Conservation (phyloP, 2,797 vertebrate genomes). For the Coregonus suidteri region DNA sequence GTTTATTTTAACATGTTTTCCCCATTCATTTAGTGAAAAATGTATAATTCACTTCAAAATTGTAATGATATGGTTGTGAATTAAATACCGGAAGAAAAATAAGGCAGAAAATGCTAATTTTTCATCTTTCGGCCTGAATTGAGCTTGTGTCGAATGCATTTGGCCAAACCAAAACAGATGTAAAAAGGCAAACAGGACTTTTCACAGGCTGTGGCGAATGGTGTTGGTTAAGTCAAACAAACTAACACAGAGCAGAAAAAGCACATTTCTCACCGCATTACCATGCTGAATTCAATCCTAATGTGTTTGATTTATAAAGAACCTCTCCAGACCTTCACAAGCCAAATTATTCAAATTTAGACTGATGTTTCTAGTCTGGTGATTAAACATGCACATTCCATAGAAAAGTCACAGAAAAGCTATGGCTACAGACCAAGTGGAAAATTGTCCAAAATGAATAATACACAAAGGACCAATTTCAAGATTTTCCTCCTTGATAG, state of each 20-base stretch:
- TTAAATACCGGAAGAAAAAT: slow-evolving; percentile 36
- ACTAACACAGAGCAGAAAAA: slow-evolving; percentile 65
- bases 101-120: slow-evolving; percentile 59
- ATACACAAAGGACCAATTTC: slow-evolving; percentile 69
- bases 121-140: slow-evolving; percentile 38
- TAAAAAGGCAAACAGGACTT: slow-evolving; percentile 67
- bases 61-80: slow-evolving; percentile 20
- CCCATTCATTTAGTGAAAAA: neutral
- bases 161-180: slow-evolving; percentile 62
- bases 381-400: slow-evolving; percentile 57
- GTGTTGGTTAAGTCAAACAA: slow-evolving; percentile 59
- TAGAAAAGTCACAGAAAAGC: slow-evolving; percentile 63
- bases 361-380: slow-evolving; percentile 63
- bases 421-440: slow-evolving; percentile 61
- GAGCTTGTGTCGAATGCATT: slow-evolving; percentile 72
- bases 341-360: slow-evolving; percentile 70
- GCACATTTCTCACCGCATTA: slow-evolving; percentile 68
- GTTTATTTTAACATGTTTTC: slow-evolving; percentile 1
- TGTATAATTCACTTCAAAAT: neutral
- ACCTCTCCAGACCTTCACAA: slow-evolving; percentile 60
- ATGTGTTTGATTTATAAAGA: slow-evolving; percentile 66
- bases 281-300: slow-evolving; percentile 59
- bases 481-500: slow-evolving; percentile 66
- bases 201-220: slow-evolving; percentile 69
- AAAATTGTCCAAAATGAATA: slow-evolving; percentile 74